Percentiles rank a stretch among this genome's conserved stretches.
These are phyloP conservation scores for Aspiorhynchus laticeps DNA, from an alignment of 2,113 vertebrate genomes.

Conservation along the genomic window DNA sequence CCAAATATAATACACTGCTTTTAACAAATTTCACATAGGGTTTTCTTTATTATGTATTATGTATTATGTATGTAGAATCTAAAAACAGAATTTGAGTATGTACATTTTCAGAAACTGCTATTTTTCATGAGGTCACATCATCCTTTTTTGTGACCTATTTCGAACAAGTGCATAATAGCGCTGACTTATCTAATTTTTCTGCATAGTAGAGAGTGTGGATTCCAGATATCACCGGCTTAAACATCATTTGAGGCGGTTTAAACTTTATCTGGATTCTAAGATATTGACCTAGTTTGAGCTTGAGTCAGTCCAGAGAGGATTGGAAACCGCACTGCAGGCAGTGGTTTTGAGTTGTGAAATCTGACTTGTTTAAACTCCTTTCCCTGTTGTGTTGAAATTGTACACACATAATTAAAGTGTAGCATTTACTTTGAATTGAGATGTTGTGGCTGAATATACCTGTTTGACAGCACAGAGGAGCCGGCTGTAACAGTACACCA, in stretches of 20 bases:
- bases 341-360: not conserved
- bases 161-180: not conserved
- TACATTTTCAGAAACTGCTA: not conserved
- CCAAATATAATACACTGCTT: not conserved
- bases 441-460: constrained; percentile 65
- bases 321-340: not conserved
- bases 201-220: not conserved
- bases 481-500: constrained; percentile 85
- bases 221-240: not conserved
- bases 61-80: not conserved
- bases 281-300: constrained; percentile 27
- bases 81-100: not conserved
- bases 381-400: not conserved
- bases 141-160: not conserved
- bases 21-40: not conserved
- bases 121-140: not conserved
- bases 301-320: constrained; percentile 15
- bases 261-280: not conserved
- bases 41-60: not conserved
- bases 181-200: not conserved
- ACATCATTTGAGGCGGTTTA: not conserved
- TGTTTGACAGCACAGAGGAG: constrained; percentile 84
- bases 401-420: not conserved
- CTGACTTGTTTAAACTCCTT: not conserved
- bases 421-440: not conserved